Evolutionary conservation across 2,888 invertebrate species (phyloP).

Genomic region (Metacarcinus magister): DNA sequence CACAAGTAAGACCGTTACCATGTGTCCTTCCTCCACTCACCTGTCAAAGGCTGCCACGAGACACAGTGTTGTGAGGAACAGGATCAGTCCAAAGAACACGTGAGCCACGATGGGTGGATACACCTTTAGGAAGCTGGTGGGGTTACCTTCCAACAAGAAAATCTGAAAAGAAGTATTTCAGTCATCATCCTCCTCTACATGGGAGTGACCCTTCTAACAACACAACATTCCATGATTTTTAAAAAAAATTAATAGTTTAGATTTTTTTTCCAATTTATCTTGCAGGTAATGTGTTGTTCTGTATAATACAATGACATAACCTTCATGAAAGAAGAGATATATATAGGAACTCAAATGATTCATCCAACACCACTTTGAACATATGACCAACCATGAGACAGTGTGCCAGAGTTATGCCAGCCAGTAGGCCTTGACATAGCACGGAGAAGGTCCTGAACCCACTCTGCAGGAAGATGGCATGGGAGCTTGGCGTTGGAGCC

Average conservation of each 20-base stretch:
- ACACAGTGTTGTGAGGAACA: conserved; percentile 76
- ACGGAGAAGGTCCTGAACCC: conserved; percentile 81
- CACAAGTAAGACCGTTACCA: background rate
- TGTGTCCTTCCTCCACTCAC: conserved; percentile 50
- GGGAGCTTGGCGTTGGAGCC: conserved; percentile 63
- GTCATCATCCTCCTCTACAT: background rate
- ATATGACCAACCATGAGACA: conserved; percentile 78
- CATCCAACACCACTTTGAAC: background rate
- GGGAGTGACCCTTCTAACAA: background rate
- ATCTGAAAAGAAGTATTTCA: conserved; percentile 64
- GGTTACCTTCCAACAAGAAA: conserved; percentile 69
- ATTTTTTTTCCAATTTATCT: too few species aligned
- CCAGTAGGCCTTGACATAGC: conserved; percentile 79
- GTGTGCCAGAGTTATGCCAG: conserved; percentile 79
- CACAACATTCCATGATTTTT: background rate
- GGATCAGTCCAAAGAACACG: conserved; percentile 74
- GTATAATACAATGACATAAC: too few species aligned
- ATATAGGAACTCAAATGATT: background rate
- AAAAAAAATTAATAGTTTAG: too few species aligned
- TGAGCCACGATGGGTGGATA: conserved; percentile 76
- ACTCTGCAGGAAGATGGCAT: conserved; percentile 78
- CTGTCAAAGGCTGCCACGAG: conserved; percentile 80
- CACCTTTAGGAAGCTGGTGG: conserved; percentile 49
- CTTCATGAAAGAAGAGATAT: background rate
- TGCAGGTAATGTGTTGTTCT: too few species aligned